These are phyloP conservation scores for Silurus meridionalis DNA, from an alignment of 2,113 vertebrate species.

Conservation along the genomic window DNA sequence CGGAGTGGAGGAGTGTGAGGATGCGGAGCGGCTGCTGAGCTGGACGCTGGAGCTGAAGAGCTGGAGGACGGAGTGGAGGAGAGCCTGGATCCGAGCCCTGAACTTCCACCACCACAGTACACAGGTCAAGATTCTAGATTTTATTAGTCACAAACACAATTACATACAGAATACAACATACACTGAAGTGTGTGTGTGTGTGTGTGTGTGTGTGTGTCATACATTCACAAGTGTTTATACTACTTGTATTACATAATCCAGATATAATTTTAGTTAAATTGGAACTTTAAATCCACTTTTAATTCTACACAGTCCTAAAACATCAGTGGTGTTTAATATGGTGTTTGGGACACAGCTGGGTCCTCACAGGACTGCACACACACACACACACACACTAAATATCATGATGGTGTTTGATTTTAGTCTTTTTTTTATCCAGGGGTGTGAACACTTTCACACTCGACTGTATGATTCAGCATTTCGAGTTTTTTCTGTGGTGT, in stretches of 20 bases:
- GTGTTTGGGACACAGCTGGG: background rate
- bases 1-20: conserved; percentile 58
- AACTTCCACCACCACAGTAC: conserved; percentile 49
- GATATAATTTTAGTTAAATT: background rate
- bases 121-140: background rate
- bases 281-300: background rate
- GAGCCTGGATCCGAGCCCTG: conserved; percentile 82
- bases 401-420: too few relatives aligned
- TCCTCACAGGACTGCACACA: too few relatives aligned
- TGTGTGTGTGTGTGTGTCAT: background rate
- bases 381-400: too few relatives aligned
- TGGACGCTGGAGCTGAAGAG: conserved; percentile 85
- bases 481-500: too few relatives aligned
- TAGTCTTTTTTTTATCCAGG: too few relatives aligned
- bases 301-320: too few relatives aligned
- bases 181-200: background rate
- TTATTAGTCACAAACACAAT: too few relatives aligned
- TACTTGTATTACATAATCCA: background rate
- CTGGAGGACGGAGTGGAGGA: conserved; percentile 85
- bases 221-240: background rate
- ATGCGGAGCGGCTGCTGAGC: conserved; percentile 76
- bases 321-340: background rate
- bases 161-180: too few relatives aligned
- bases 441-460: too few relatives aligned
- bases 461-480: too few relatives aligned